These are phyloP conservation scores for Limnothrissa miodon DNA, from an alignment of 2,113 vertebrate species.

Conservation along the genomic window DNA sequence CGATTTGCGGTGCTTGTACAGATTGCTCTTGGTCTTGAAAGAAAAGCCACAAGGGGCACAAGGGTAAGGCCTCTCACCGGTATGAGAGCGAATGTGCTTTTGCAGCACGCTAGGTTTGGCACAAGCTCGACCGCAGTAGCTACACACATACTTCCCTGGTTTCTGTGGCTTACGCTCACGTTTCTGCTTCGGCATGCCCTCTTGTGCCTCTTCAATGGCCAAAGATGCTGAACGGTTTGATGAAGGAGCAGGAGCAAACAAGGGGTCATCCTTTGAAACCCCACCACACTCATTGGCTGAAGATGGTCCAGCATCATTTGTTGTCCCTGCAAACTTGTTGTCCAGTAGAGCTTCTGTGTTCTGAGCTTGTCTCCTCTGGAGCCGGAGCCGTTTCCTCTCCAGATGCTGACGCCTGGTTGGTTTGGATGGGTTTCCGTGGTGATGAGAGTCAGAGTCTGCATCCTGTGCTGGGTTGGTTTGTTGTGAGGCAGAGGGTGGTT, in stretches of 20 bases:
- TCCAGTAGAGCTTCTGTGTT: slow-evolving; percentile 65
- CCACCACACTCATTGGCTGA: slow-evolving; percentile 59
- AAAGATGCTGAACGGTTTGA: slow-evolving; percentile 55
- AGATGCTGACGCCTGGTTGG: slow-evolving; percentile 67
- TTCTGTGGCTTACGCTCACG: slow-evolving; percentile 91
- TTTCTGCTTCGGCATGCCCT: slow-evolving; percentile 76
- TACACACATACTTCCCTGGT: slow-evolving; percentile 94
- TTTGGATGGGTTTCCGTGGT: slow-evolving; percentile 70
- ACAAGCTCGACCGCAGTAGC: slow-evolving; percentile 91
- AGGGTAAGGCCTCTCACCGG: slow-evolving; percentile 91
- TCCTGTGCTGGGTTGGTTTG: slow-evolving; percentile 46
- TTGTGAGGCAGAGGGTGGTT: slow-evolving; percentile 61
- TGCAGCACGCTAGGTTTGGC: slow-evolving; percentile 97
- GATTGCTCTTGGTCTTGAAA: slow-evolving; percentile 97
- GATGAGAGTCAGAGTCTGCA: slow-evolving; percentile 48
- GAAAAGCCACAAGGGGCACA: slow-evolving; percentile 94
- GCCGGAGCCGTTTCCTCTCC: slow-evolving; percentile 75
- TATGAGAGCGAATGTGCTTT: slow-evolving; percentile 96
- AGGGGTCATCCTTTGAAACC: slow-evolving; percentile 72
- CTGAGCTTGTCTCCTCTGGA: slow-evolving; percentile 77
- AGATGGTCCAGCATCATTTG: slow-evolving; percentile 36
- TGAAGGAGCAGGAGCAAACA: slow-evolving; percentile 61
- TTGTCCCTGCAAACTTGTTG: slow-evolving; percentile 49
- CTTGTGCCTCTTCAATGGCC: slow-evolving; percentile 73
- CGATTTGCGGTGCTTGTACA: slow-evolving; percentile 95